Base-by-base conservation (phyloP, 2,888 invertebrate genomes). In the Protodeltote pygarga region DNA sequence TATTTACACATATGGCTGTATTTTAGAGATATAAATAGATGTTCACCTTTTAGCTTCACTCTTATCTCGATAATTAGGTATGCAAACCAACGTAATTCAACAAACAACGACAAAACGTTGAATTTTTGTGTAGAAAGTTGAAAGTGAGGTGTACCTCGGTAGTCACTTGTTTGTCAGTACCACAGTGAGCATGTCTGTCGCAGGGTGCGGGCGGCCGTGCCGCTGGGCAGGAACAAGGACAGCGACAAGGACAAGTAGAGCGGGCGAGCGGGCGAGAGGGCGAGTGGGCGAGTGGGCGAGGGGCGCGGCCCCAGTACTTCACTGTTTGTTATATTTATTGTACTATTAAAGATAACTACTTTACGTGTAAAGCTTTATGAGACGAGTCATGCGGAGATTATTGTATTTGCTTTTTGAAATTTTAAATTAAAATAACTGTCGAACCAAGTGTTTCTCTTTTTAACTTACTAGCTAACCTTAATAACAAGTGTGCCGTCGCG, bases 131-230 rank as follows among this genome's bases (percentile, higher is more conserved):
- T n/a, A n/a, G n/a, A n/a, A n/a, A n/a, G n/a, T n/a, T n/a, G n/a
- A n/a, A n/a, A n/a, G n/a, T n/a, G n/a, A n/a, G n/a, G n/a, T n/a
- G n/a, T n/a, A n/a, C n/a, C n/a, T n/a, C n/a, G n/a, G n/a, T n/a
- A n/a, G n/a, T n/a, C n/a, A n/a, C n/a, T n/a, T n/a, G n/a, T n/a
- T n/a, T n/a, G n/a, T n/a, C n/a, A n/a, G n/a, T n/a, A n/a, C n/a
- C n/a, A n/a, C n/a, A n/a, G n/a, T n/a, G n/a, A n/a, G n/a, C 14
- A 9, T 9, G 15, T 17, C 8, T 47, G 32, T 92, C 91, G 19
- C 93, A 97, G 97, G 87, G 95, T 97, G 77, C 96, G 96, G 87
- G 96, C 96, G 75, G 97, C 97, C 72, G 95, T 97, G 87, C 97
- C 97, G 62, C 95, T 97, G 86, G 97, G 97, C 87, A 95, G 97